Evolutionary conservation across 2,888 invertebrate genomes (phyloP), one percentile per base, ranked within the genome.

Genomic region (Mythimna loreyi): DNA sequence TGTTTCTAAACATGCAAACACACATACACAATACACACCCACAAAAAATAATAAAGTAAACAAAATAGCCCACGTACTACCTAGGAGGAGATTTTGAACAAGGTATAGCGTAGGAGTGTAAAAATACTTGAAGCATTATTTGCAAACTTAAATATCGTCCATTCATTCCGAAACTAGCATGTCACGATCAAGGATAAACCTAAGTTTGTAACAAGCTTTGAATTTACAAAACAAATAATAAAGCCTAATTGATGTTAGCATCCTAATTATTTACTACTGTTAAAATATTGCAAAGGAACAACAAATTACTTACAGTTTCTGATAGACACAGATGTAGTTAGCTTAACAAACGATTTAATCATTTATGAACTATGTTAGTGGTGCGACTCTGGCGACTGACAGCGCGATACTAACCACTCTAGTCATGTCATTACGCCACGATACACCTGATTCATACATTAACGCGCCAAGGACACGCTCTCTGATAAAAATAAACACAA

Each of bases 281-380:
- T 1, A 21, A 43, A 49, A 56, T n/a, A 30, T 21, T n/a, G 1
- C 47, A 36, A 58, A 30, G 3, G 30, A 64, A 45, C 6, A 0
- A 28, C 19, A 7, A n/a, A 28, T 4, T 61, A 93, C 93, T 93
- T 85, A 93, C 93, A 80, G 73, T 87, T 86, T 80, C 76, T 89
- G n/a, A 74, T 69, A 45, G 85, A 66, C 49, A 87, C 71, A 56
- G 83, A 82, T 55, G 84, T 82, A 52, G 85, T 80, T 70, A 91
- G 76, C 43, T 82, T 84, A 70, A 83, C 80, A 62, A 93, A 67
- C 56, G 86, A 88, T 83, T 90, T 92, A 82, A 93, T 81, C 93
- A 93, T 93, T 81, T 30, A 50, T 49, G 16, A 56, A n/a, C 59
- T 61, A 19, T 11, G 30, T 40, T 45, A 73, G 50, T 58, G 78